A percentile compares a stretch with the other conserved stretches of the same genome.
phyloP scores from a whole-genome alignment of 2,888 invertebrate genomes.

The Muschampia plurimacula region DNA sequence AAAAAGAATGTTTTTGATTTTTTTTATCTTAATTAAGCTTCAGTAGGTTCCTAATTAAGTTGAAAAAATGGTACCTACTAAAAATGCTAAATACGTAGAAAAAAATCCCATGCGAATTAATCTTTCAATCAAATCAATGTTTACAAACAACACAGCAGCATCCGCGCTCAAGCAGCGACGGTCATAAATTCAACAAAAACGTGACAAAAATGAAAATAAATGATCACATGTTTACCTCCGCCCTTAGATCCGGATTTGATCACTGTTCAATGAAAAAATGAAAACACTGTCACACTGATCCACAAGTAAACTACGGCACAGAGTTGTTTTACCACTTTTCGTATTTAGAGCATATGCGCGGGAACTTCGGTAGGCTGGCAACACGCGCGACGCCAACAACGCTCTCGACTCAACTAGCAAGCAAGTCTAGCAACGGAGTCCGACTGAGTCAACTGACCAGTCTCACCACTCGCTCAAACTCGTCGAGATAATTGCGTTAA shows the following conservation, averaged over 20 bases:
- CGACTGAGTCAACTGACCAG: conserved; percentile 49
- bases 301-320: conserved; percentile 48
- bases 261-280: conserved; percentile 41
- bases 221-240: conserved; percentile 53
- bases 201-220: conserved; percentile 31
- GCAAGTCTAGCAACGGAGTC: conserved; percentile 39
- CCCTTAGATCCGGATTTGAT: conserved; percentile 49
- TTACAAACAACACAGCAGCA: conserved; percentile 35
- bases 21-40: no score
- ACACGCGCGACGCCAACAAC: conserved; percentile 55
- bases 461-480: conserved; percentile 41
- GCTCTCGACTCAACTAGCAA: conserved; percentile 62
- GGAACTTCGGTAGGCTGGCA: conserved; percentile 36
- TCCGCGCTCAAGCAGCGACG: conserved; percentile 11
- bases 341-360: conserved; percentile 47
- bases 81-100: background rate
- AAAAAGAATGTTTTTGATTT: no score
- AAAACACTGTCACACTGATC: conserved; percentile 49
- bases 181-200: conserved; percentile 24
- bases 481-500: conserved; percentile 59
- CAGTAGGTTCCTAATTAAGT: no score
- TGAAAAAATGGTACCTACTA: no score
- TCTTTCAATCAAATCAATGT: conserved; percentile 32
- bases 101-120: conserved; percentile 15
- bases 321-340: conserved; percentile 49